Base-by-base conservation (phyloP, 2,888 invertebrate species). In the Spialia ferax region DNA sequence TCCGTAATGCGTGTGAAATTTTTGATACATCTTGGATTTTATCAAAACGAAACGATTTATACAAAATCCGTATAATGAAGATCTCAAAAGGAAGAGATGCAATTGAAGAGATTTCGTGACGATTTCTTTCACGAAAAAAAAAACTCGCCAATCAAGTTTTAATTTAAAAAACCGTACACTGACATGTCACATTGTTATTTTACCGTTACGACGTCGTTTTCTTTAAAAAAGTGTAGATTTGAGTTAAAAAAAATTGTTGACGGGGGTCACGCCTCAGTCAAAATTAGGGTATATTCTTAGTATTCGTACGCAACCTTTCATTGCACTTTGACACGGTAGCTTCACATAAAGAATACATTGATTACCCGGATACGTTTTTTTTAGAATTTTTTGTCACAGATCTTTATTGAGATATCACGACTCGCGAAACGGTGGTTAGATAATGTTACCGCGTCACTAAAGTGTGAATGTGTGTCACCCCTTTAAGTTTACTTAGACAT, bases 321-420 rank as follows among this genome's bases (percentile, higher is more conserved):
- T 85, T 89, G 93, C 91, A 88, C 92, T 93, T 88, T 93, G 93
- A 93, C 93, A 93, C 84, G 87, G 83, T 84, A 87, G 87, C 84
- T 74, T 80, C 83, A 77, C 74, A 73, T 76, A 83, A 81, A 81
- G 84, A 86, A 84, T 77, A 79, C 83, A 75, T 87, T 88, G 88
- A 91, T 91, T 90, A 88, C 89, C 90, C 87, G 76, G 84, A 88
- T 87, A 75, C 70, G 76, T 82, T 82, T 80, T 87, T 82, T 80
- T 87, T 86, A 77, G 77, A 80, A 79, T 83, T 86, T 65, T 65
- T 79, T 71, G 59, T 69, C 72, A 73, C 80, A 85, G 85, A 88
- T 88, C 84, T 86, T 86, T 87, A 88, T 91, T 87, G 85, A 89
- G 90, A 93, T 90, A 92, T 91, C 83, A 77, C 77, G 76, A 77